A percentile compares a stretch with the other conserved stretches of the same genome.
Conservation (phyloP, 2,113 vertebrate genomes). For the Aegypius monachus region DNA sequence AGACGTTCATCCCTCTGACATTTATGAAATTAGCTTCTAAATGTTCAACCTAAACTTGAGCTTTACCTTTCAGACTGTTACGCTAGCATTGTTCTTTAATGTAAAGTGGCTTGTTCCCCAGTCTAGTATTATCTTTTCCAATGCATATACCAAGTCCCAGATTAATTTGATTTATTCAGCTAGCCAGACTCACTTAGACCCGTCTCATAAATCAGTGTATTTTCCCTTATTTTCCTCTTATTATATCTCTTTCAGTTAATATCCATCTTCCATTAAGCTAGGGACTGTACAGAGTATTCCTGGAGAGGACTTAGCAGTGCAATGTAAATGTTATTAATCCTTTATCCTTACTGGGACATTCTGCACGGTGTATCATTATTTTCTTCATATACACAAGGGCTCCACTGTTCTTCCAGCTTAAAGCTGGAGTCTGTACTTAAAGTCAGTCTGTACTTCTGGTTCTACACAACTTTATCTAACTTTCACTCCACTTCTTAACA, state of each 20-base stretch:
- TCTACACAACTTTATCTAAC: neutral
- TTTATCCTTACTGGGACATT: neutral
- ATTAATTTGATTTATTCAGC: neutral
- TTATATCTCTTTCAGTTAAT: neutral
- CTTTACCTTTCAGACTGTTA: neutral
- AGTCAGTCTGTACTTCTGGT: neutral
- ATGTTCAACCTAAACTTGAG: neutral
- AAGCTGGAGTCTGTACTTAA: neutral
- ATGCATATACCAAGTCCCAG: neutral
- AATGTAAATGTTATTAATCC: neutral
- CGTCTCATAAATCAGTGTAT: neutral
- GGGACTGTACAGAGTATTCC: neutral
- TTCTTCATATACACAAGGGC: neutral
- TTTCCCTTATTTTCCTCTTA: neutral
- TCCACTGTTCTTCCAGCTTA: neutral
- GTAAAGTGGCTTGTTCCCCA: neutral
- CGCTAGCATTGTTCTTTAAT: rapidly evolving
- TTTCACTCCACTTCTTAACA: neutral
- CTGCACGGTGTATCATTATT: neutral
- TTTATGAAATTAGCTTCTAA: neutral
- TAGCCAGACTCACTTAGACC: neutral
- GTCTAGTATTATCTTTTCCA: neutral
- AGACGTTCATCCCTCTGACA: neutral
- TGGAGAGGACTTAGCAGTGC: neutral
- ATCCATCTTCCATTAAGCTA: neutral